Evolutionary conservation across 1,140 invertebrate species (phyloP), one percentile per base, ranked within the genome.

Genomic region (Zaprionus africanus): DNA sequence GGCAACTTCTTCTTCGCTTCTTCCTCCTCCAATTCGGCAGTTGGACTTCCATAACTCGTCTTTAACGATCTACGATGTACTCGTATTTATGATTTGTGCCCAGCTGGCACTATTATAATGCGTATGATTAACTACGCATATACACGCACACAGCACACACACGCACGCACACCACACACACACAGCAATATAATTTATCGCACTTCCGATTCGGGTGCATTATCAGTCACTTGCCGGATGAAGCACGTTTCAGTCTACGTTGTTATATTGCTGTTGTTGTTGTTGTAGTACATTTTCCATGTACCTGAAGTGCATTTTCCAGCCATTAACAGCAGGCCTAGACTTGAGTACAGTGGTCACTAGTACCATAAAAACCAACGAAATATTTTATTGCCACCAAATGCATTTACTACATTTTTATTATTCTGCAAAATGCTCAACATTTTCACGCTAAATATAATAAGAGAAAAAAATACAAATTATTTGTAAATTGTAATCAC

Each of bases 31-130:
- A 74, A 51, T 78, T 78, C 71, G 66, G 61, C 63, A 87, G 67
- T 88, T 88, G 73, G 64, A 71, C 77, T 78, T 81, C 67, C 79
- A 86, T 87, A 81, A 88, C 62, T 83, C 65, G 78, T 84, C 81
- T 87, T 83, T 78, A 88, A 75, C 80, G 73, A 82, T 78, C 41
- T 46, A 46, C 41, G 41, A 43, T 46, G 86, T n/a, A n/a, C n/a
- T n/a, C n/a, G n/a, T 83, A 87, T 83, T 87, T 83, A 80, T 88
- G 77, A 87, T 78, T 86, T 79, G 72, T 69, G 75, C 76, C 72
- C 17, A 17, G 57, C 57, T 31, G 46, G 38, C 59, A 62, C 58
- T 51, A 51, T 51, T 38, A 26, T 19, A 54, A 15, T 63, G 72
- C 64, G 63, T 73, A 73, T 88, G 81, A 88, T 90, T 84, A 78